These are phyloP conservation scores for Darevskia mixta DNA, from an alignment of 2,797 vertebrate genomes.

Conservation along the genomic window DNA sequence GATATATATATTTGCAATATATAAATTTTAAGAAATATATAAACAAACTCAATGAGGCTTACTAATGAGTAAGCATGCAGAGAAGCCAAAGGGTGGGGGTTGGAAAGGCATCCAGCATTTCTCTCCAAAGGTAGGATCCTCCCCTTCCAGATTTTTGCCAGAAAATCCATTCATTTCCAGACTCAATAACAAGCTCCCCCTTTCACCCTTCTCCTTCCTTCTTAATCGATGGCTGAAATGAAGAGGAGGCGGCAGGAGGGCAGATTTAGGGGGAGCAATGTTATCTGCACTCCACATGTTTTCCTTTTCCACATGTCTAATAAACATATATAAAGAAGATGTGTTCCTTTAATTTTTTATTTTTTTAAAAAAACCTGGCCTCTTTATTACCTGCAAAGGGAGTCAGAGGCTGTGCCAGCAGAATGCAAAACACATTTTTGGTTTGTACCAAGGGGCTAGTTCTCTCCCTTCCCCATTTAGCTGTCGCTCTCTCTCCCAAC, in stretches of 20 bases:
- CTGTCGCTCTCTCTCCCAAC: conserved; percentile 37
- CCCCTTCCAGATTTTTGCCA: neutral
- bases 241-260: conserved; percentile 47
- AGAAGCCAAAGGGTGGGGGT: neutral
- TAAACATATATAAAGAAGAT: conserved; percentile 38
- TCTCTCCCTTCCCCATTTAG: conserved; percentile 58
- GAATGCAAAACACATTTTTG: conserved; percentile 74
- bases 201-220: conserved; percentile 56
- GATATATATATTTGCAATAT: too few species aligned
- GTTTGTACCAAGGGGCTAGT: conserved; percentile 64
- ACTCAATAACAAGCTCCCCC: conserved; percentile 62
- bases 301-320: conserved; percentile 55
- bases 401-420: conserved; percentile 64
- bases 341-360: conserved; percentile 59
- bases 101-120: neutral
- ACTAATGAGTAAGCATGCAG: neutral
- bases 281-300: conserved; percentile 71
- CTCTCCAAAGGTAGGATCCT: neutral
- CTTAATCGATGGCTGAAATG: conserved; percentile 71
- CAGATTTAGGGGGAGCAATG: neutral
- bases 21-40: too few species aligned
- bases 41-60: neutral
- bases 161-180: conserved; percentile 51
- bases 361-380: conserved; percentile 15
- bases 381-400: conserved; percentile 74